Evolutionary conservation across 1,140 invertebrate species (phyloP).

Genomic region (Trinorchestia longiramus): DNA sequence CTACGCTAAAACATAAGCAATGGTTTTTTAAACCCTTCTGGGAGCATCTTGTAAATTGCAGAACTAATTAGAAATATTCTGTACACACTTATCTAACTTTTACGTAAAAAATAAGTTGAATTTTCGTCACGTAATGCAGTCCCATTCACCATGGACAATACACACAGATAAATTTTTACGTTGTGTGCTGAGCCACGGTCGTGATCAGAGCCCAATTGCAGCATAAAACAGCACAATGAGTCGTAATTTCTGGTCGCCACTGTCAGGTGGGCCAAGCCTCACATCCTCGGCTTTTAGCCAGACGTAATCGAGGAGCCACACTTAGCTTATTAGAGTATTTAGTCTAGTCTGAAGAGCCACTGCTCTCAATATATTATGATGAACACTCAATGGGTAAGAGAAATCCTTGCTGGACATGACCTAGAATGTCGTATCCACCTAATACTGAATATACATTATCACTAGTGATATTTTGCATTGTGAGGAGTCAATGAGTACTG

Average conservation of each 20-base stretch:
- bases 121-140: not conserved
- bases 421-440: not conserved
- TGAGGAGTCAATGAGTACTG: too few species aligned
- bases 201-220: not conserved
- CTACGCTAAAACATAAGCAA: too few species aligned
- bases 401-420: not conserved
- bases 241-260: not conserved
- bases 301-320: not conserved
- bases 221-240: not conserved
- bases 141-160: not conserved
- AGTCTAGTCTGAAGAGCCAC: not conserved
- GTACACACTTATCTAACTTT: too few species aligned
- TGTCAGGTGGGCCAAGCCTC: not conserved
- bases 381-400: not conserved
- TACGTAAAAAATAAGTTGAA: too few species aligned
- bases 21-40: too few species aligned
- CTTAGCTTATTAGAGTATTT: slow-evolving; percentile 9
- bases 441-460: not conserved
- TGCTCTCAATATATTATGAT: not conserved
- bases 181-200: not conserved
- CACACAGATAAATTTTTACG: not conserved
- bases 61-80: too few species aligned
- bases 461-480: too few species aligned
- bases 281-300: not conserved
- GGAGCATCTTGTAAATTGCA: too few species aligned